phyloP scores from a whole-genome alignment of 2,888 invertebrate species.

The Drosophila lacicola region DNA sequence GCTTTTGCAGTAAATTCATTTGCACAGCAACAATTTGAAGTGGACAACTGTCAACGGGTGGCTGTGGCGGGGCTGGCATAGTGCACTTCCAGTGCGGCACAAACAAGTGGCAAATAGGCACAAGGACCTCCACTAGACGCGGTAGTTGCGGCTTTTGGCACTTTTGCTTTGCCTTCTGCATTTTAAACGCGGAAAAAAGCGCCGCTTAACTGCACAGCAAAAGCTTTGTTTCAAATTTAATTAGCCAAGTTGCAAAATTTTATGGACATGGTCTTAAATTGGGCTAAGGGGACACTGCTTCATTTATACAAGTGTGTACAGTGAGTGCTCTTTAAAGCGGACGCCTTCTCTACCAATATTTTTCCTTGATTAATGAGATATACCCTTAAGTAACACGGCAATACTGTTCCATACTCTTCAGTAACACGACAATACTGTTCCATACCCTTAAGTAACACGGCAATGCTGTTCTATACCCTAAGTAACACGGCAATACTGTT shows the following conservation, averaged over 20 bases:
- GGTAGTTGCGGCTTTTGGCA: conserved; percentile 54
- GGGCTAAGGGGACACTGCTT: not conserved
- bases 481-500: too few relatives aligned
- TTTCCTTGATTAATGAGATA: too few relatives aligned
- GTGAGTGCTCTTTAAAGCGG: too few relatives aligned
- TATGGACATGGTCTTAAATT: conserved; percentile 3
- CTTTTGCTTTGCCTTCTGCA: conserved; percentile 36
- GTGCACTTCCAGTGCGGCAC: conserved; percentile 53
- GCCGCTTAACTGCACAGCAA: conserved; percentile 25
- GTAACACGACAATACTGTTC: too few relatives aligned
- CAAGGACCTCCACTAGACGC: conserved; percentile 50
- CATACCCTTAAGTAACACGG: too few relatives aligned
- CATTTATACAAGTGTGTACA: not conserved
- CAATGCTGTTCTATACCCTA: too few relatives aligned
- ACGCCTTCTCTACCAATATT: too few relatives aligned
- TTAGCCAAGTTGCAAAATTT: conserved; percentile 27
- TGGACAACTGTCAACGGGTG: conserved; percentile 1
- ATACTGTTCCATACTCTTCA: too few relatives aligned
- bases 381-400: too few relatives aligned
- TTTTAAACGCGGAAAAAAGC: not conserved
- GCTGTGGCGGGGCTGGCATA: conserved; percentile 5
- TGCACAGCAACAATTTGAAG: conserved; percentile 30
- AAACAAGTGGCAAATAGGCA: conserved; percentile 70
- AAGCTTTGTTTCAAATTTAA: conserved; percentile 33
- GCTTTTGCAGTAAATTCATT: conserved; percentile 23